A percentile compares a stretch with the other conserved stretches of the same genome.
Conservation (phyloP, 2,888 invertebrate species). For the Hydrotaea cyrtoneurina region DNA sequence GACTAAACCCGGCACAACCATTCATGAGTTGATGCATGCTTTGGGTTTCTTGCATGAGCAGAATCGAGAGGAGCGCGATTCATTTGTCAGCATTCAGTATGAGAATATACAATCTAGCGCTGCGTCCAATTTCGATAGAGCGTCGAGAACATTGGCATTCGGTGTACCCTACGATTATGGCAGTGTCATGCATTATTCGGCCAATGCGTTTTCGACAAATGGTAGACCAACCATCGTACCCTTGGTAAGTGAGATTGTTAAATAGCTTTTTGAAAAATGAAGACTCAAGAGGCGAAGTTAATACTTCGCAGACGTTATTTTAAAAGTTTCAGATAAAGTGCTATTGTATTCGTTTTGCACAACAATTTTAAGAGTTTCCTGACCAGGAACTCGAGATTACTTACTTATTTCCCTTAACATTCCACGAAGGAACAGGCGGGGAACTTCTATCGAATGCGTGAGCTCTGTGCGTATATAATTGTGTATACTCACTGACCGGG, state of each 20-base stretch:
- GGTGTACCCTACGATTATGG: slow-evolving; percentile 89
- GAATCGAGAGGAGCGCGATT: slow-evolving; percentile 88
- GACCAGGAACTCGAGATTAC: no score
- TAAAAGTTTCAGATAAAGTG: no score
- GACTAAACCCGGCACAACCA: slow-evolving; percentile 85
- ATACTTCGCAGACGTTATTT: no score
- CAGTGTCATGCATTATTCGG: slow-evolving; percentile 92
- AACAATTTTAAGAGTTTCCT: no score
- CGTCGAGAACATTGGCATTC: slow-evolving; percentile 84
- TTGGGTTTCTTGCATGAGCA: slow-evolving; percentile 92
- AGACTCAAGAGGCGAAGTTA: no score
- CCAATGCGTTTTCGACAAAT: slow-evolving; percentile 88
- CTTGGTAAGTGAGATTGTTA: slow-evolving; percentile 83
- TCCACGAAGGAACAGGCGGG: no score
- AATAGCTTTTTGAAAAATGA: not conserved
- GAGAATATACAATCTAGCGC: slow-evolving; percentile 86
- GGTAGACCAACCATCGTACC: slow-evolving; percentile 87
- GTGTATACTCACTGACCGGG: no score
- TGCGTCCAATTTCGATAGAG: slow-evolving; percentile 87
- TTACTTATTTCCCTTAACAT: no score
- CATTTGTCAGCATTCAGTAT: slow-evolving; percentile 85
- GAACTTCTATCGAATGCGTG: no score
- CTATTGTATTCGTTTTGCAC: no score
- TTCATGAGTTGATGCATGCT: slow-evolving; percentile 91
- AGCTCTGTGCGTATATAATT: no score